Percentiles rank a stretch among this genome's conserved stretches.
Evolutionary conservation across 2,888 invertebrate species (phyloP).

Genomic region (Andrena marginata): DNA sequence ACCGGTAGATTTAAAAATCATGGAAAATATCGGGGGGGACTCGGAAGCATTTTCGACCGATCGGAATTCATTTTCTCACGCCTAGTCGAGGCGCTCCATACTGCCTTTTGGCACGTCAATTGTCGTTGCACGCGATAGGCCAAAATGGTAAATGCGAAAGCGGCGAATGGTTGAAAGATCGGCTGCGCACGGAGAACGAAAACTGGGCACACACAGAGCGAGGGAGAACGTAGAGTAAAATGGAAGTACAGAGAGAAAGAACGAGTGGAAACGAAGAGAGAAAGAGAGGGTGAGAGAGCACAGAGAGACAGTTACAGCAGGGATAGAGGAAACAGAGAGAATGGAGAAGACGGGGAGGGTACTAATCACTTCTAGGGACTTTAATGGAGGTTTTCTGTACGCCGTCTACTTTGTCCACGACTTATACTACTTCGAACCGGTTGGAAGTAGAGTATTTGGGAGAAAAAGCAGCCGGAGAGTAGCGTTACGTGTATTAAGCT

Average conservation of each 20-base stretch:
- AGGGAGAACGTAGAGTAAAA: no score
- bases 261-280: constrained; percentile 28
- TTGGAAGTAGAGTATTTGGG: constrained; percentile 79
- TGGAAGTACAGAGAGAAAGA: constrained; percentile 12
- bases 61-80: constrained; percentile 57
- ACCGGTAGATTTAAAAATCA: constrained; percentile 19
- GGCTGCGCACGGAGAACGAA: constrained; percentile 9
- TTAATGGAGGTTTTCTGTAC: constrained; percentile 85
- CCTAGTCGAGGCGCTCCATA: constrained; percentile 10
- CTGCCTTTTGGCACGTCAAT: background rate
- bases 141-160: constrained; percentile 9
- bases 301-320: constrained; percentile 45
- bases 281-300: constrained; percentile 60
- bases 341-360: constrained; percentile 73
- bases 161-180: constrained; percentile 34
- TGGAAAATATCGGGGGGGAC: background rate
- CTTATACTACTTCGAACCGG: constrained; percentile 81
- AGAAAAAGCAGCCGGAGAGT: constrained; percentile 81
- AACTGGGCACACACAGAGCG: no score
- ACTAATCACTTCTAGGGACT: constrained; percentile 85
- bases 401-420: constrained; percentile 84
- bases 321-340: constrained; percentile 59
- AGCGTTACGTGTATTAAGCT: constrained; percentile 83
- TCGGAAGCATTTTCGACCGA: constrained; percentile 33
- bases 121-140: constrained; percentile 10